Conservation (phyloP, 1,140 invertebrate genomes). For the Hylyphantes graminicola region DNA sequence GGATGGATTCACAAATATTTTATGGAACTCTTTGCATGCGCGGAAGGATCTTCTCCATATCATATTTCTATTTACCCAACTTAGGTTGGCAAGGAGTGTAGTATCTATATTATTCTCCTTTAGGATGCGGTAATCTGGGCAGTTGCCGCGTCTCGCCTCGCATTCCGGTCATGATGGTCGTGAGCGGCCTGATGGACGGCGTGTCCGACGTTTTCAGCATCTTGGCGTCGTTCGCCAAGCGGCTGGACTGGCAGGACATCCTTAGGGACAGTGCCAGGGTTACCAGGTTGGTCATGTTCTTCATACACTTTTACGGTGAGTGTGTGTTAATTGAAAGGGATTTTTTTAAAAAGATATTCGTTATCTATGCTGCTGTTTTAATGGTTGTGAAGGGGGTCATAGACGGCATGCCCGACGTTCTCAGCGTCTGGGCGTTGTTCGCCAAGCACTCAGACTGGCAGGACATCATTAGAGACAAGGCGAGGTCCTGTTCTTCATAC, state of each 20-base stretch:
- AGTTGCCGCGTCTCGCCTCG: background rate
- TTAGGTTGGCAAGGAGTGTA: too few species aligned
- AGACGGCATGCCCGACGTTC: background rate
- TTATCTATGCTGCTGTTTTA: background rate
- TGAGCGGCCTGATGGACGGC: background rate
- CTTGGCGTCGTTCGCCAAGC: background rate
- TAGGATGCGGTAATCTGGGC: background rate
- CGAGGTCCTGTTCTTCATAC: conserved; percentile 6
- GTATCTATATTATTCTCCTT: background rate
- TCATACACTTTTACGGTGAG: conserved; percentile 13
- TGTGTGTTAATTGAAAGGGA: background rate
- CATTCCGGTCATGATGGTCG: background rate
- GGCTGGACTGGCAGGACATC: background rate
- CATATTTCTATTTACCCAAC: too few species aligned
- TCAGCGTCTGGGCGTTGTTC: background rate
- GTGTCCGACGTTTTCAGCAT: background rate
- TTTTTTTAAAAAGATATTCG: background rate
- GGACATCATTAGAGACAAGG: background rate
- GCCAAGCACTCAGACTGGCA: background rate
- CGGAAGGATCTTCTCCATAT: too few species aligned
- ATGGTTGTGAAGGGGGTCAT: background rate
- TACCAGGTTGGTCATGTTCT: background rate
- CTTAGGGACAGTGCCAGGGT: background rate
- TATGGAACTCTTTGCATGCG: too few species aligned
- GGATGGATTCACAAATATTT: too few species aligned